phyloP scores from a whole-genome alignment of 92 coral and sea anemone species.

The Micromussa lordhowensis region DNA sequence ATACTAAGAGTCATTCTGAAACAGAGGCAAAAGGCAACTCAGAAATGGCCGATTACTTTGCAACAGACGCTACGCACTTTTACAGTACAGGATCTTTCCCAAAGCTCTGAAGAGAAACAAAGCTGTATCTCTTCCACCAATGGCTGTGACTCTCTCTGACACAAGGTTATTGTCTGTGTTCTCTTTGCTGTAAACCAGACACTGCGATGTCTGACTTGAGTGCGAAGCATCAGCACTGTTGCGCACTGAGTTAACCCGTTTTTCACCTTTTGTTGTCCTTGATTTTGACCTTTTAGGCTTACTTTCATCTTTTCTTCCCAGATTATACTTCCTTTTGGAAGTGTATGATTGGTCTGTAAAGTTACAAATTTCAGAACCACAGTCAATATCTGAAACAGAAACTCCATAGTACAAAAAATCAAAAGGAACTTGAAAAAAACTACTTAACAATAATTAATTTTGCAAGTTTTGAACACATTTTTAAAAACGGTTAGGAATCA shows the following conservation, averaged over 20 bases:
- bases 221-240: constrained; percentile 12
- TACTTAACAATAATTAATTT: too few relatives aligned
- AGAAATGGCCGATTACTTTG: background rate
- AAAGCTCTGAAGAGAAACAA: constrained; percentile 92
- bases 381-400: background rate
- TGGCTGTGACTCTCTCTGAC: constrained; percentile 61
- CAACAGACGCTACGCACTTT: constrained; percentile 70
- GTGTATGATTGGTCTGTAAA: constrained; percentile 36
- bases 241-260: constrained; percentile 14
- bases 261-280: constrained; percentile 33
- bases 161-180: constrained; percentile 26
- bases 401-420: background rate
- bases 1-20: too few relatives aligned
- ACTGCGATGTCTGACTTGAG: background rate
- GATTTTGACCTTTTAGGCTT: constrained; percentile 31
- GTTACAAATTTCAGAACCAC: background rate
- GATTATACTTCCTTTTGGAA: background rate
- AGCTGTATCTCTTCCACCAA: constrained; percentile 92
- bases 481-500: too few relatives aligned
- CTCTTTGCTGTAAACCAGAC: constrained; percentile 59
- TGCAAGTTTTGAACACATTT: too few relatives aligned
- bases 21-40: too few relatives aligned
- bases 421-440: too few relatives aligned
- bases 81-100: constrained; percentile 94
- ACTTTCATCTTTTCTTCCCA: constrained; percentile 1